Evolutionary conservation across 2,888 invertebrate genomes (phyloP), one percentile per base, ranked within the genome.

Genomic region (Conus canariensis): DNA sequence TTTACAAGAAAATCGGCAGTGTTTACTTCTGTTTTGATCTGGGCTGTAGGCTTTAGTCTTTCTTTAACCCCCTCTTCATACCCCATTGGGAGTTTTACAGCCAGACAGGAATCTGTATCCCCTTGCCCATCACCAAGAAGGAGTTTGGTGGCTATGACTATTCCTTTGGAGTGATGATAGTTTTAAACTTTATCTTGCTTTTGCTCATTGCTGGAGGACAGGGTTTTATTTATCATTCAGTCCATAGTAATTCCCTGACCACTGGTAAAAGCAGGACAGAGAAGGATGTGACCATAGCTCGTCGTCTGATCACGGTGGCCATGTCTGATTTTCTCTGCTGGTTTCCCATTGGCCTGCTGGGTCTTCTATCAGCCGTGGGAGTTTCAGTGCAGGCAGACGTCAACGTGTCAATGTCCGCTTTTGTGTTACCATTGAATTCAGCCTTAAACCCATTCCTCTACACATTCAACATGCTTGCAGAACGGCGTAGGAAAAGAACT

Each of bases 361-460:
- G 91, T 0, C 30, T 91, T 14, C 86, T 90, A 22, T 87, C 91
- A 10, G 64, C 90, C 9, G 80, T 87, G 0, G 91, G 89, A 2
- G 82, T 77, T 3, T 87, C 90, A 0, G 89, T 91, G 0, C 89
- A 90, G 12, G 89, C 89, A 1, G 91, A 91, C 22, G 89, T 91
- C 87, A 90, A 89, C 87, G 86, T 91, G 56, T 83, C 90, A 3
- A 80, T 90, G 59, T 86, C 89, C 19, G 86, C 97, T 30, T 97
- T 97, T 92, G 96, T 97, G 0, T 94, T 97, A 56, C 97, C 97
- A 0, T 94, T 97, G 70, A 97, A 97, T 93, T 96, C 97, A 0
- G 97, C 97, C 30, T 95, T 97, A 59, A 97, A 97, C 93, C 97
- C 97, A 0, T 91, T 90, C 80, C 87, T 91, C 30, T 91, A 91